These are phyloP conservation scores for Stigmatopora nigra DNA, from an alignment of 2,113 vertebrate genomes.

Conservation along the genomic window DNA sequence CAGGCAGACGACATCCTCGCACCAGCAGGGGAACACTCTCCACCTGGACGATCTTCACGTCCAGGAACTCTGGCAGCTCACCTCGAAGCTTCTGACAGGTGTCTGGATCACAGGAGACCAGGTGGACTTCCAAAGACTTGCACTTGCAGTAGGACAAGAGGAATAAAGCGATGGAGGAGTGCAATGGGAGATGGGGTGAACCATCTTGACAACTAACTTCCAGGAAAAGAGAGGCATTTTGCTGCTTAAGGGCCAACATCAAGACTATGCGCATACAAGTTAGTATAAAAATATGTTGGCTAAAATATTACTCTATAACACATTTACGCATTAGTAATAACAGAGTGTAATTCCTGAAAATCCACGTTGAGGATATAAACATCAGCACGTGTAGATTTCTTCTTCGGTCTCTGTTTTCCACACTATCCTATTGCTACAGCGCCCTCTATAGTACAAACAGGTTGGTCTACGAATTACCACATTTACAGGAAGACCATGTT, in stretches of 20 bases:
- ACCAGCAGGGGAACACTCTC: conserved; percentile 74
- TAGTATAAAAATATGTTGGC: neutral
- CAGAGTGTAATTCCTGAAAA: neutral
- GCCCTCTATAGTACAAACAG: neutral
- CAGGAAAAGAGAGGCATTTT: conserved; percentile 76
- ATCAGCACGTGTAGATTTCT: conserved; percentile 8
- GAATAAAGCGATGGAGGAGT: conserved; percentile 83
- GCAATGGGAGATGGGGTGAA: conserved; percentile 76
- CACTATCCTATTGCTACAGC: conserved; percentile 5
- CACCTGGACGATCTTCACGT: conserved; percentile 59
- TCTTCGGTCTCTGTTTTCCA: conserved; percentile 14
- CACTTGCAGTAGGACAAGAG: conserved; percentile 89
- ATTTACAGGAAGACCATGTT: neutral
- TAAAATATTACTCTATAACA: neutral
- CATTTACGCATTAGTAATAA: conserved; percentile 13
- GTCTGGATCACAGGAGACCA: conserved; percentile 63
- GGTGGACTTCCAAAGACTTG: conserved; percentile 75
- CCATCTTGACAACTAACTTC: conserved; percentile 62
- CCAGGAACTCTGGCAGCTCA: conserved; percentile 48
- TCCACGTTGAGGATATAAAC: conserved; percentile 30
- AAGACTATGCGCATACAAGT: neutral
- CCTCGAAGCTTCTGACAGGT: conserved; percentile 32
- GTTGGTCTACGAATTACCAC: neutral
- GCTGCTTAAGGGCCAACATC: conserved; percentile 69
- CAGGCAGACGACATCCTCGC: conserved; percentile 80